Evolutionary conservation across 2,797 vertebrate species (phyloP), one percentile per base, ranked within the genome.

Genomic region (Sciurus carolinensis): DNA sequence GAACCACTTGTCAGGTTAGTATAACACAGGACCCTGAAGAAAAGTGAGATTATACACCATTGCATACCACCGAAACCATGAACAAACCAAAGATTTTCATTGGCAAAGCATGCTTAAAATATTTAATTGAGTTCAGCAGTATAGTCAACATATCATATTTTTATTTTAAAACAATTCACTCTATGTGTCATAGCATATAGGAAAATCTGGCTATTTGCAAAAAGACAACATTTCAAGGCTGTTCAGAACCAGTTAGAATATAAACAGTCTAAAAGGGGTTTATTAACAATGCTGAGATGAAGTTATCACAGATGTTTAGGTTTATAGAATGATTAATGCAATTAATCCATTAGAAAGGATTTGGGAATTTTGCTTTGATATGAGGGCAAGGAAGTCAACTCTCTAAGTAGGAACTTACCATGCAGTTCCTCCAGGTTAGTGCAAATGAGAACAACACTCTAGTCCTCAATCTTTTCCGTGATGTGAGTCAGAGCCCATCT

Each of bases 51-150:
- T 82, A 66, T 5, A 72, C 1, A 80, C 39, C 36, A 72, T 85
- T 26, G n/a, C 71, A 84, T 93, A 84, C 89, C 85, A 84, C 64
- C 75, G 72, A 95, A 92, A 93, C 57, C 73, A 94, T 83, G 91
- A 83, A 87, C 44, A 92, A 92, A 94, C 44, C 89, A 71, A 95
- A 91, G 62, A 67, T 85, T 97, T 96, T 96, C 3, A 36, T 36
- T 96, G 96, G 94, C 94, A 90, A 95, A 69, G 28, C 4, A 5
- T n/a, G 67, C 67, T 90, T 95, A 89, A 92, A 94, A 79, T 94
- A 90, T 71, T 88, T 93, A 79, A 92, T 90, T 76, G 83, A 94
- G 87, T 77, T 57, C 72, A 93, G 72, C 30, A 87, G 64, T 67
- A 95, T 30, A 90, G 64, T 95, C 89, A 96, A 94, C 80, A 72